Base-by-base conservation (phyloP, 2,888 invertebrate species). In the Lasius fuliginosus region DNA sequence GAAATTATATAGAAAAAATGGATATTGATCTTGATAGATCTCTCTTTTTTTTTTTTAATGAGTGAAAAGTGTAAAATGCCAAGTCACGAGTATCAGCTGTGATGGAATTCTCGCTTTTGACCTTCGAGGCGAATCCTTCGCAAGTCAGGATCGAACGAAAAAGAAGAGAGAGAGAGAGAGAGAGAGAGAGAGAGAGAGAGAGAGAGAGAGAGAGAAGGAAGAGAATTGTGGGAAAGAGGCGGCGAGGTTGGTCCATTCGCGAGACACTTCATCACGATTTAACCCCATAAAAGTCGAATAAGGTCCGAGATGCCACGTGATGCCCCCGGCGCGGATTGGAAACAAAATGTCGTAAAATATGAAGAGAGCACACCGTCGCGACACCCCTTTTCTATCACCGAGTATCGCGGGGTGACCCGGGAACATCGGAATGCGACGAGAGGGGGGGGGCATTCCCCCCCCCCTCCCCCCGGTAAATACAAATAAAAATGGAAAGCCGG, bases 401-500 rank as follows among this genome's bases (percentile, higher is more conserved):
- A 5, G 74, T 82, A 69, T 56, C 74, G 49, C 49, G n/a, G 67
- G 84, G 33, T 85, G 88, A 89, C 88, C 90, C 68, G 77, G 74
- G 60, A 82, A 84, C 42, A 46, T 60, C 23, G 36, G 27, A 53
- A 42, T 69, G 65, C 86, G 86, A 85, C 82, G 87, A 86, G 60
- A 49, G 58, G 40, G n/a, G 65, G 56, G 56, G 82, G 8, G 6
- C n/a, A 18, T 18, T 83, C 23, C 23, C 23, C 23, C 23, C 49
- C 84, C 23, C 23, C 23, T 0, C 23, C 49, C 84, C 89, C 84
- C 89, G 88, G 92, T 93, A 94, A 94, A 94, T 93, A 93, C 91
- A 94, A 94, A 94, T 94, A 94, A 94, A 94, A 94, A 94, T 94
- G 93, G 94, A 94, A 94, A 94, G 94, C 94, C 92, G 94, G 92